Base-by-base conservation (phyloP, 2,888 invertebrate species). In the Clunio marinus region DNA sequence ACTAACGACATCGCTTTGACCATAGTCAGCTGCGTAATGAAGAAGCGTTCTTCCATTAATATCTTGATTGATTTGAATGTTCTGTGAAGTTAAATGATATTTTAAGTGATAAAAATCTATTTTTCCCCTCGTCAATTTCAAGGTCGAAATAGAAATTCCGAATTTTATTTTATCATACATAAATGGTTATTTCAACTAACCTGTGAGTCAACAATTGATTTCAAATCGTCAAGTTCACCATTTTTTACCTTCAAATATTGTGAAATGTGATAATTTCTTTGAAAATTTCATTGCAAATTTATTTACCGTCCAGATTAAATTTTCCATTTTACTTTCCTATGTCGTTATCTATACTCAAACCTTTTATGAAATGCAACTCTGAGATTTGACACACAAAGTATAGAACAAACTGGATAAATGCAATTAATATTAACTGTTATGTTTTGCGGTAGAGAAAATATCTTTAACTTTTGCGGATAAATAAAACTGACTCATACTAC, bases 11-110 rank as follows among this genome's bases (percentile, higher is more conserved):
- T 89, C 90, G 68, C 84, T 83, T 77, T 98, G 97, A 0, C 97
- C 97, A 81, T 95, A 97, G 80, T 98, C 98, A 20, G 97, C 95
- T 35, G 97, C 97, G 81, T 93, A 94, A 76, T 95, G 90, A 69
- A 97, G 83, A 13, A 94, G 93, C 70, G 87, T 89, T 75, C 97
- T 83, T 67, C 96, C 96, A 79, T 93, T 91, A 71, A 96, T 89
- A 74, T 88, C 85, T 73, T 87, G 86, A 81, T 96, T 95, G 37
- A 96, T 87, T 81, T 93, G 87, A 75, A 91, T 86, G 78, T 85
- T 84, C 91, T 91, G 74, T 45, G 76, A n/a, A n/a, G n/a, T n/a
- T n/a, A n/a, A 76, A 15, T 2, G 28, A 41, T 15, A 62, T 3
- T 17, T 46, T 25, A 57, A n/a, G n/a, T n/a, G n/a, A n/a, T n/a